These are phyloP conservation scores for Zonitis immaculata DNA, from an alignment of 2,888 invertebrate genomes.

Conservation along the genomic window DNA sequence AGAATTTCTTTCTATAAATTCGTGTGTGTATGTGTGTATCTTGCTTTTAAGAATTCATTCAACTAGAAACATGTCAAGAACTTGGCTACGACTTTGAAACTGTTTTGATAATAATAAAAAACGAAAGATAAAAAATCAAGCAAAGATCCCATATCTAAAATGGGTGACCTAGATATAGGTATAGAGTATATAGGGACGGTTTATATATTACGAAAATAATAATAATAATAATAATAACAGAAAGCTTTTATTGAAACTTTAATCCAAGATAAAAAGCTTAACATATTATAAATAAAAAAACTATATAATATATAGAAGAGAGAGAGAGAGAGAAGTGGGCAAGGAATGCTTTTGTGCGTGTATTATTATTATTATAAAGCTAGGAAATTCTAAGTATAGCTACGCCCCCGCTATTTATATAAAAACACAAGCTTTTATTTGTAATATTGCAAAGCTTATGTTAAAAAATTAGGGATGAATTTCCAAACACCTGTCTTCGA, in stretches of 20 bases:
- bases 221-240: slow-evolving; percentile 6
- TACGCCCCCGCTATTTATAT: background rate
- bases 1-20: slow-evolving; percentile 4
- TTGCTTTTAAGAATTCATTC: slow-evolving; percentile 27
- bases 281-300: slow-evolving; percentile 6
- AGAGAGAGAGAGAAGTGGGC: slow-evolving; percentile 19
- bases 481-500: background rate
- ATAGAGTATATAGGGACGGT: slow-evolving; percentile 16
- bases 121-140: slow-evolving; percentile 20
- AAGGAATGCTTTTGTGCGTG: slow-evolving; percentile 29
- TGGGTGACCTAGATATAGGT: slow-evolving; percentile 27
- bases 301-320: too few relatives aligned
- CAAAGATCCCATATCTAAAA: slow-evolving; percentile 25
- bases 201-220: too few relatives aligned
- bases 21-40: too few relatives aligned
- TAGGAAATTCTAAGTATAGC: background rate
- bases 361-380: slow-evolving; percentile 3
- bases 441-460: too few relatives aligned
- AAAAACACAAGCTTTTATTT: background rate
- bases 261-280: slow-evolving; percentile 32
- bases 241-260: slow-evolving; percentile 24
- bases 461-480: background rate
- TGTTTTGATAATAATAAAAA: too few relatives aligned
- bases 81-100: slow-evolving; percentile 24
- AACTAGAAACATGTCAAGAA: slow-evolving; percentile 42